Percentiles rank a stretch among this genome's conserved stretches.
Evolutionary conservation across 1,140 invertebrate species (phyloP).

Genomic region (Zaprionus lachaisei): DNA sequence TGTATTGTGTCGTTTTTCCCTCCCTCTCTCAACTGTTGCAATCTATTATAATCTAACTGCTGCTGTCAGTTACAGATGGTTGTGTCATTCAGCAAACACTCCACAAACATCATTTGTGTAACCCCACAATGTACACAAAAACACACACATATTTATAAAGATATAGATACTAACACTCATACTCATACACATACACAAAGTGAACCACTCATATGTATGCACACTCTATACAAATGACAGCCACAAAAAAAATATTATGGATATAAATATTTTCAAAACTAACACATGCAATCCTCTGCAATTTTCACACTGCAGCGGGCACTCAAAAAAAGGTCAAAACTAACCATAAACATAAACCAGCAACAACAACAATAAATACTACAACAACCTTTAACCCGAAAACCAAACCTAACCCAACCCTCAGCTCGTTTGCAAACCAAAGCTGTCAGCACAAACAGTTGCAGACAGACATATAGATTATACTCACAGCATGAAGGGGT

Average conservation of each 20-base stretch:
- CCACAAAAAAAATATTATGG: conserved; percentile 69
- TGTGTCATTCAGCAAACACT: conserved; percentile 63
- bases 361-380: conserved; percentile 6
- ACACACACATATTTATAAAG: conserved; percentile 21
- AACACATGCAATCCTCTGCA: conserved; percentile 78
- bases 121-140: conserved; percentile 36
- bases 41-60: conserved; percentile 68
- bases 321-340: conserved; percentile 25
- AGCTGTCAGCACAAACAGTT: conserved; percentile 78
- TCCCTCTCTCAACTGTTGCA: conserved; percentile 27
- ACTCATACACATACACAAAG: conserved; percentile 35
- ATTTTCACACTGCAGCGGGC: conserved; percentile 66
- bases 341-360: conserved; percentile 35
- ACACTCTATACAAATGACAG: conserved; percentile 60
- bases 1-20: conserved; percentile 22
- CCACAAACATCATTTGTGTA: conserved; percentile 68
- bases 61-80: conserved; percentile 62
- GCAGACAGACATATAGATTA: conserved; percentile 79
- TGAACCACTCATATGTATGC: too few relatives aligned
- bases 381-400: conserved; percentile 18
- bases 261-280: conserved; percentile 70
- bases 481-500: conserved; percentile 38
- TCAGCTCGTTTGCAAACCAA: conserved; percentile 5
- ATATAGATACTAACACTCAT: conserved; percentile 16
- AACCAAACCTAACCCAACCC: conserved; percentile 1